Evolutionary conservation across 2,113 vertebrate species (phyloP).

Genomic region (Sinocyclocheilus rhinocerous): DNA sequence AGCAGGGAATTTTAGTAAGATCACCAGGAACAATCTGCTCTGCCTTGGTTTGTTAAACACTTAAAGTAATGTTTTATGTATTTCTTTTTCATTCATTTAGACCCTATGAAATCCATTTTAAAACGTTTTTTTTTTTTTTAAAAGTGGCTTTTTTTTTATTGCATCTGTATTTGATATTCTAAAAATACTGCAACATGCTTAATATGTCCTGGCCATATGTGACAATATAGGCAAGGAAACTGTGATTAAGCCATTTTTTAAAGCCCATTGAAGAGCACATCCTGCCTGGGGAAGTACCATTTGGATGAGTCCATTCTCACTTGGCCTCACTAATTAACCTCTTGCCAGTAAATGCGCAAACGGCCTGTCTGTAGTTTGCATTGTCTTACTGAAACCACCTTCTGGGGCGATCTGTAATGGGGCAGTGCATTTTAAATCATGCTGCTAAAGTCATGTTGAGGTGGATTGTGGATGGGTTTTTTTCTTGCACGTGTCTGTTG

Average conservation of each 20-base stretch:
- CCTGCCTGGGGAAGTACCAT: conserved; percentile 47
- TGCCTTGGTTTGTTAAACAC: conserved; percentile 38
- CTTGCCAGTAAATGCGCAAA: conserved; percentile 50
- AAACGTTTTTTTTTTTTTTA: no score
- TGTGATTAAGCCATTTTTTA: conserved; percentile 40
- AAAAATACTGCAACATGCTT: background rate
- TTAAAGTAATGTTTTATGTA: no score
- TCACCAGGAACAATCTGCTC: conserved; percentile 29
- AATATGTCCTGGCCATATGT: background rate
- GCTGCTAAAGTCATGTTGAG: conserved; percentile 37
- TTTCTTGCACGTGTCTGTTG: background rate
- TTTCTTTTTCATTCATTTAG: no score
- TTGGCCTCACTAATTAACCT: conserved; percentile 53
- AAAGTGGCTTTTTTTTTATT: no score
- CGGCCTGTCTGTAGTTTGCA: conserved; percentile 41
- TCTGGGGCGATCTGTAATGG: conserved; percentile 39
- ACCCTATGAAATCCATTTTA: no score
- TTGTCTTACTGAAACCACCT: conserved; percentile 50
- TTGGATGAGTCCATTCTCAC: conserved; percentile 50
- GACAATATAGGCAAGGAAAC: background rate
- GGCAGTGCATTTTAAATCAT: conserved; percentile 57
- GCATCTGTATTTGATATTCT: no score
- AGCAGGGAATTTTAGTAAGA: conserved; percentile 44
- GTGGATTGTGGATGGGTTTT: background rate
- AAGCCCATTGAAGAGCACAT: conserved; percentile 51